Conservation (phyloP, 2,888 invertebrate genomes). For the Epinotia bilunana region DNA sequence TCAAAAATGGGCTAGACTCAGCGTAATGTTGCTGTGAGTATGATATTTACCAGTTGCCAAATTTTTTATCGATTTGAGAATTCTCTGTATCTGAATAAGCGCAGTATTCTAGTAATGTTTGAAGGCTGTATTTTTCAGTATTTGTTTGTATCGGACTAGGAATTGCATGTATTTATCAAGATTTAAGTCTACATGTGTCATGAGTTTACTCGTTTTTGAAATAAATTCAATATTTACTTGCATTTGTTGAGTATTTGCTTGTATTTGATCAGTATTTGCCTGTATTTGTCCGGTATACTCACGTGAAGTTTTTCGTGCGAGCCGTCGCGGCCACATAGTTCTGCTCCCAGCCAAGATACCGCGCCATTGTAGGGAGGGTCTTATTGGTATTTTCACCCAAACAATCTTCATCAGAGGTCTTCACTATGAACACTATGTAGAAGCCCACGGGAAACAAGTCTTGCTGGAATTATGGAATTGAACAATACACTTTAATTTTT, state of each 20-base stretch:
- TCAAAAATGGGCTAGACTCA: too few species aligned
- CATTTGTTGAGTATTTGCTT: not conserved
- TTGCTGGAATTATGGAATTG: conserved; percentile 80
- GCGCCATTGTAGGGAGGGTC: conserved; percentile 61
- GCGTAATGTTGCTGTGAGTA: too few species aligned
- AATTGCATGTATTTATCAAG: too few species aligned
- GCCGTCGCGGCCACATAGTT: conserved; percentile 54
- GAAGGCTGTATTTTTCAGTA: not conserved
- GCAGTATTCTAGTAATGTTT: too few species aligned
- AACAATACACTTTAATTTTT: too few species aligned
- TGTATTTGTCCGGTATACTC: conserved; percentile 37
- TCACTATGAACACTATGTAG: conserved; percentile 91
- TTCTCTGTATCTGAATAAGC: too few species aligned
- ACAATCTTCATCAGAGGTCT: conserved; percentile 86
- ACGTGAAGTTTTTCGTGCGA: conserved; percentile 72
- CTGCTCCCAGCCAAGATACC: conserved; percentile 68
- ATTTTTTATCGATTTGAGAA: not conserved
- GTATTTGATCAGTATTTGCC: not conserved
- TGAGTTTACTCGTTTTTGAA: too few species aligned
- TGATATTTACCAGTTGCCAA: not conserved
- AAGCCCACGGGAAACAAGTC: conserved; percentile 87
- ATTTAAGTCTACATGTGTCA: too few species aligned
- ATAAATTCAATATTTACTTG: too few species aligned
- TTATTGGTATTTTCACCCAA: conserved; percentile 57
- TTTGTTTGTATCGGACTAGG: not conserved